phyloP scores from a whole-genome alignment of 2,113 vertebrate genomes.

The Oncorhynchus tshawytscha region DNA sequence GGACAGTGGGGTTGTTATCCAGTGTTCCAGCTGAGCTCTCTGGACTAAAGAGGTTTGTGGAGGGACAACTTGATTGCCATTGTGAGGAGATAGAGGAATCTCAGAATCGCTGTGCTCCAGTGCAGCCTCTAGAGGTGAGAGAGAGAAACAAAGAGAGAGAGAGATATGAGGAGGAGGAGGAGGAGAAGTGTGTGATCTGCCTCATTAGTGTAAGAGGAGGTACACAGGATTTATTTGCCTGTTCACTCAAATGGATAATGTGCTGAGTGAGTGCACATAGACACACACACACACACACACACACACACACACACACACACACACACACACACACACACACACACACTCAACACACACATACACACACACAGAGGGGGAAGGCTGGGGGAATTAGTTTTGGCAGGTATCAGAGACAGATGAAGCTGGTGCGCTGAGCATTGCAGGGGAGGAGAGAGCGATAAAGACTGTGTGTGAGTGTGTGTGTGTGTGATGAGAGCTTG shows the following conservation, averaged over 20 bases:
- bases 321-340: too few species aligned
- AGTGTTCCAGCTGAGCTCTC: conserved; percentile 12
- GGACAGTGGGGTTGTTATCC: neutral
- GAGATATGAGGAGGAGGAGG: neutral
- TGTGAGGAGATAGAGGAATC: conserved; percentile 31
- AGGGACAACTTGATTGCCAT: conserved; percentile 37
- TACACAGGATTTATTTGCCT: conserved; percentile 36
- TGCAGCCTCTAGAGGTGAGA: conserved; percentile 18
- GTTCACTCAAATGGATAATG: conserved; percentile 5
- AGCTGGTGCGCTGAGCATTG: conserved; percentile 21
- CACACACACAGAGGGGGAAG: conserved; percentile 6
- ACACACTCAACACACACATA: too few species aligned
- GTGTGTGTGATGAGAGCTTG: neutral
- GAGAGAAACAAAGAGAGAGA: conserved; percentile 1
- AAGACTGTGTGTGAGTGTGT: neutral
- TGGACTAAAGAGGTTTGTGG: neutral
- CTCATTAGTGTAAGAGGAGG: conserved; percentile 36
- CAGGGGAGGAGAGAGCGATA: neutral
- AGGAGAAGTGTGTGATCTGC: conserved; percentile 37
- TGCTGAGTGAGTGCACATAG: conserved; percentile 13
- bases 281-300: neutral
- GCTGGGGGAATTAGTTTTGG: conserved; percentile 40
- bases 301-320: too few species aligned
- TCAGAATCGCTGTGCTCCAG: conserved; percentile 24
- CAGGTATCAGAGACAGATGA: conserved; percentile 23